These are phyloP conservation scores for Panorpa germanica DNA, from an alignment of 2,888 invertebrate species.

Conservation along the genomic window DNA sequence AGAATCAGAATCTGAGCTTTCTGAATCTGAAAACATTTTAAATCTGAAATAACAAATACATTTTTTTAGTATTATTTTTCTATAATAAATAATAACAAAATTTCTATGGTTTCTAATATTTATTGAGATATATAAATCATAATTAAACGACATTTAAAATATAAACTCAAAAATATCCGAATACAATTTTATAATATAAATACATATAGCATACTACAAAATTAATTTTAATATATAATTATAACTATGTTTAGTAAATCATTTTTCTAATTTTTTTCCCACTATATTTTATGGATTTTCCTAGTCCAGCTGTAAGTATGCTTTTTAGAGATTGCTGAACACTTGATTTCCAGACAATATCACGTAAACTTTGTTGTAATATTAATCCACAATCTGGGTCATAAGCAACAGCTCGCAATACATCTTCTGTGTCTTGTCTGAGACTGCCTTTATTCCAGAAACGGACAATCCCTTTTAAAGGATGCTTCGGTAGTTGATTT, in stretches of 20 bases:
- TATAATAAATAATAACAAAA: no score
- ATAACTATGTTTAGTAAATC: constrained; percentile 24
- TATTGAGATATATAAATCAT: background rate
- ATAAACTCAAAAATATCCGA: constrained; percentile 2
- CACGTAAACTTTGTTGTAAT: constrained; percentile 40
- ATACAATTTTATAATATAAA: constrained; percentile 2
- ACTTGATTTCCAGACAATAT: constrained; percentile 79
- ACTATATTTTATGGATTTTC: constrained; percentile 68
- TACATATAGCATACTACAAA: constrained; percentile 2
- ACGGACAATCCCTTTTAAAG: constrained; percentile 47
- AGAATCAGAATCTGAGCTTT: constrained; percentile 7
- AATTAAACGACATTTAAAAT: background rate
- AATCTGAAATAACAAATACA: background rate
- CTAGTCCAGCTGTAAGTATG: constrained; percentile 66
- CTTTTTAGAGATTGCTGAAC: constrained; percentile 79
- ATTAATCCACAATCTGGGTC: constrained; percentile 54
- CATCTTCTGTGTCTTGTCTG: constrained; percentile 63
- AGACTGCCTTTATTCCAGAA: constrained; percentile 44
- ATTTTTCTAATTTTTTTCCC: constrained; percentile 70
- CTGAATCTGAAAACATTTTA: constrained; percentile 4
- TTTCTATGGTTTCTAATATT: no score
- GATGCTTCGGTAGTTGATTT: constrained; percentile 60
- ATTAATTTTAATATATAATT: background rate
- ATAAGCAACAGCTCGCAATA: constrained; percentile 54
- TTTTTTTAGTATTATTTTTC: background rate